Evolutionary conservation across 2,113 vertebrate genomes (phyloP), one percentile per base, ranked within the genome.

Genomic region (Salvator merianae): DNA sequence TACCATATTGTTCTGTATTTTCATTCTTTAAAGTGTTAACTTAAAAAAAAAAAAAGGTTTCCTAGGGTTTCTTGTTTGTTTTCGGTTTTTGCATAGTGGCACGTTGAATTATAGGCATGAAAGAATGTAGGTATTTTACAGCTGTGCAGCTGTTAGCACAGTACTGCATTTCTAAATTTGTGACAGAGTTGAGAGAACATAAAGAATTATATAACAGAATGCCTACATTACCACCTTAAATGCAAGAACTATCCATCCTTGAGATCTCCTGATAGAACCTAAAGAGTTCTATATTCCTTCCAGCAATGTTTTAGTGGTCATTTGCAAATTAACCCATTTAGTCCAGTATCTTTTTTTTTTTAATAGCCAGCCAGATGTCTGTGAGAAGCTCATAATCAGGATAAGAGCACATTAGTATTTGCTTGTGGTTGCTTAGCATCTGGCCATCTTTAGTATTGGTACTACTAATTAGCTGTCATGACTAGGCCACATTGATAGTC

Each of bases 1-100:
- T 88, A 86, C 88, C 88, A 82, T 84, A 87, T 81, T 34, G 84
- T 73, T 78, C 73, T 66, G 72, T 63, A 70, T 79, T 40, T 26
- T 81, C 43, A 84, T 83, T 24, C 77, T 16, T 10, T n/a, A 40
- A 68, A 66, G 16, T 65, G 36, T 40, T 47, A 53, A 4, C 2
- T 78, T 47, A 47, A 47, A 47, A 47, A 47, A 47, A 47, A 47
- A 47, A 47, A 47, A 47, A 47, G n/a, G 65, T 83, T 76, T 47
- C 71, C 81, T 77, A 30, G 38, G 68, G 47, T 66, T 10, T 22
- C 47, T 30, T 40, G 8, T 86, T n/a, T n/a, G n/a, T n/a, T n/a
- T n/a, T n/a, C 84, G 86, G 79, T 74, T 85, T 5, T 20, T 73
- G 62, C 88, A 53, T 40, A 88, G 81, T 40, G 59, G 5, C 53